These are phyloP conservation scores for Channa argus DNA, from an alignment of 2,113 vertebrate species.

Conservation along the genomic window DNA sequence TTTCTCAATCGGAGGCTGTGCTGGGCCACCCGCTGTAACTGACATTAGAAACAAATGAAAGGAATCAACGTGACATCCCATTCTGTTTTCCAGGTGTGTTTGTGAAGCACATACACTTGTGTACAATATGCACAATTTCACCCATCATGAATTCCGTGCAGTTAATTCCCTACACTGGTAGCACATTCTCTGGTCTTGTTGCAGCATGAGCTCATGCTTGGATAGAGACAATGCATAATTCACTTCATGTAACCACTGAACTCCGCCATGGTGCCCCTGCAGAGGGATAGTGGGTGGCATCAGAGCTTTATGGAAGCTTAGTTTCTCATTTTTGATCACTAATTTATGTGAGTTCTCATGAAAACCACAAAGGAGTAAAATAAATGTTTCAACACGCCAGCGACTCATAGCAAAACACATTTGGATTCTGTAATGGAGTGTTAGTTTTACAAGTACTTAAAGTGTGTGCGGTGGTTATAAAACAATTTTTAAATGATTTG, in stretches of 20 bases:
- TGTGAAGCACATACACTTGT: neutral
- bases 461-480: neutral
- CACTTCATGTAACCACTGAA: conserved; percentile 32
- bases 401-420: conserved; percentile 5
- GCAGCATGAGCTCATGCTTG: conserved; percentile 34
- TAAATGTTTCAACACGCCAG: conserved; percentile 25
- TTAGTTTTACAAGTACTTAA: neutral
- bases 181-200: conserved; percentile 37
- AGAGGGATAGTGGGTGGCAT: neutral
- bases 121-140: conserved; percentile 34
- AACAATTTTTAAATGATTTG: neutral
- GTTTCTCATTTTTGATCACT: conserved; percentile 37
- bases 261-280: conserved; percentile 1
- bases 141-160: conserved; percentile 38
- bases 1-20: conserved; percentile 59
- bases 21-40: conserved; percentile 28
- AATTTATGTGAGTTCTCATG: conserved; percentile 32
- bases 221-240: conserved; percentile 60
- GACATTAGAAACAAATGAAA: conserved; percentile 55
- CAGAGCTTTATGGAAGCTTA: neutral
- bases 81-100: conserved; percentile 29
- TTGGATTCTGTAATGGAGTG: neutral
- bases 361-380: conserved; percentile 24
- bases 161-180: conserved; percentile 39
- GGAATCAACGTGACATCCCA: conserved; percentile 23